Conservation (phyloP, 1,140 invertebrate genomes). For the Bombyx mandarina region DNA sequence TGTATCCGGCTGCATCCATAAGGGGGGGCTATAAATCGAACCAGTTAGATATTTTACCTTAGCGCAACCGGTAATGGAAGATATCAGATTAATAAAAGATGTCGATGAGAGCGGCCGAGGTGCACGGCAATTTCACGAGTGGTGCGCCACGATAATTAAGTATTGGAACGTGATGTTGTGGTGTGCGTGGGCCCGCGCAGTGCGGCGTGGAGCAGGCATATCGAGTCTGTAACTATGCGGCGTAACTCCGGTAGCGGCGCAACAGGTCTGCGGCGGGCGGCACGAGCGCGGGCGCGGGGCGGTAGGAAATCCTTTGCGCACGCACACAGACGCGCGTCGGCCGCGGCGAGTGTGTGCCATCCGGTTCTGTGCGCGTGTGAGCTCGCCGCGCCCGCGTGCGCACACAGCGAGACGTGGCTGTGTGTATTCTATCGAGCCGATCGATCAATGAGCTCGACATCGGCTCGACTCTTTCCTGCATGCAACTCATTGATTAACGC, state of each 20-base stretch:
- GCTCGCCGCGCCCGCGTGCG: slow-evolving; percentile 18
- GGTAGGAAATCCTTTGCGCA: slow-evolving; percentile 64
- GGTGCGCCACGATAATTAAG: slow-evolving; percentile 56
- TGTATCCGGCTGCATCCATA: slow-evolving; percentile 44
- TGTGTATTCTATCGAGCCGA: slow-evolving; percentile 53
- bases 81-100: slow-evolving; percentile 61
- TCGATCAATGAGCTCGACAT: slow-evolving; percentile 69
- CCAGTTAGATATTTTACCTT: slow-evolving; percentile 41
- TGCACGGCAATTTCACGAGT: slow-evolving; percentile 59
- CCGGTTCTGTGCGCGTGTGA: slow-evolving; percentile 54
- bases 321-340: slow-evolving; percentile 39
- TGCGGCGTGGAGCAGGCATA: slow-evolving; percentile 43
- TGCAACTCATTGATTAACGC: slow-evolving; percentile 70
- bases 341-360: slow-evolving; percentile 44
- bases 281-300: slow-evolving; percentile 25
- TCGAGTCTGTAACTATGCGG: slow-evolving; percentile 71
- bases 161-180: slow-evolving; percentile 32
- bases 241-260: slow-evolving; percentile 66
- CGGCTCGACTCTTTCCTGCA: slow-evolving; percentile 55
- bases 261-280: slow-evolving; percentile 51
- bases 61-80: slow-evolving; percentile 43
- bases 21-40: slow-evolving; percentile 41
- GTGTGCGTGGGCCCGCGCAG: slow-evolving; percentile 36
- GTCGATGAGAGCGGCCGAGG: slow-evolving; percentile 51
- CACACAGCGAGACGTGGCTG: slow-evolving; percentile 26